A percentile compares a stretch with the other conserved stretches of the same genome.
These are phyloP conservation scores for Vanessa atalanta DNA, from an alignment of 1,140 invertebrate species.

Conservation along the genomic window DNA sequence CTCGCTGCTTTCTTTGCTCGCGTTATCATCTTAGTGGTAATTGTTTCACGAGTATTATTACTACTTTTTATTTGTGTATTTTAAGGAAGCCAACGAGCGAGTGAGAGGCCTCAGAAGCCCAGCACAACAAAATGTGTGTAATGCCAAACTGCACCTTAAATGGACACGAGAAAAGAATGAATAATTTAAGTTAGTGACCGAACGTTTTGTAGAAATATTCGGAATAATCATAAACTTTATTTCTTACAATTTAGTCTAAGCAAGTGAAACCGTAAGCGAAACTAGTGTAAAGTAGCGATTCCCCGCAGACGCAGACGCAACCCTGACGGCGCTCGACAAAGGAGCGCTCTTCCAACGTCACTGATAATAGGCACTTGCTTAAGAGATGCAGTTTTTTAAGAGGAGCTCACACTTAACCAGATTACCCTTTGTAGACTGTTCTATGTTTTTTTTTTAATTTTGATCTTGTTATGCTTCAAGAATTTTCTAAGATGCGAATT, in stretches of 20 bases:
- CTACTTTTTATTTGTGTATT: background rate
- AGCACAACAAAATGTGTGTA: too few species aligned
- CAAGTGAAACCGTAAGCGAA: background rate
- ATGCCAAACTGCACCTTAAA: too few species aligned
- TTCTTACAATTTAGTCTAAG: background rate
- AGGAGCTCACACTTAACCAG: constrained; percentile 5
- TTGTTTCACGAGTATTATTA: background rate
- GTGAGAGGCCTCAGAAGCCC: too few species aligned
- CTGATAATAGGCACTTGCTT: constrained; percentile 30
- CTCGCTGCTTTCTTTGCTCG: constrained; percentile 7
- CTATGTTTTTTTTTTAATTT: background rate
- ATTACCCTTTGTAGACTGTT: background rate
- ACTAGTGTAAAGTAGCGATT: background rate
- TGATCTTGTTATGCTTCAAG: background rate
- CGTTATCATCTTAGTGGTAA: background rate
- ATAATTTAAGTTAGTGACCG: too few species aligned
- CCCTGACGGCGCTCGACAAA: constrained; percentile 2
- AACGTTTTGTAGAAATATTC: too few species aligned
- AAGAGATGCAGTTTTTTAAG: constrained; percentile 20
- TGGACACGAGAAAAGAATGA: too few species aligned
- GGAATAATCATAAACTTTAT: background rate
- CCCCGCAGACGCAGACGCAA: background rate
- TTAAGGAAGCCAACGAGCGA: too few species aligned
- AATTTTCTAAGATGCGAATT: background rate
- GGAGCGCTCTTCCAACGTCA: constrained; percentile 1